Evolutionary conservation across 2,113 vertebrate genomes (phyloP).

Genomic region (Catharus bicknelli): DNA sequence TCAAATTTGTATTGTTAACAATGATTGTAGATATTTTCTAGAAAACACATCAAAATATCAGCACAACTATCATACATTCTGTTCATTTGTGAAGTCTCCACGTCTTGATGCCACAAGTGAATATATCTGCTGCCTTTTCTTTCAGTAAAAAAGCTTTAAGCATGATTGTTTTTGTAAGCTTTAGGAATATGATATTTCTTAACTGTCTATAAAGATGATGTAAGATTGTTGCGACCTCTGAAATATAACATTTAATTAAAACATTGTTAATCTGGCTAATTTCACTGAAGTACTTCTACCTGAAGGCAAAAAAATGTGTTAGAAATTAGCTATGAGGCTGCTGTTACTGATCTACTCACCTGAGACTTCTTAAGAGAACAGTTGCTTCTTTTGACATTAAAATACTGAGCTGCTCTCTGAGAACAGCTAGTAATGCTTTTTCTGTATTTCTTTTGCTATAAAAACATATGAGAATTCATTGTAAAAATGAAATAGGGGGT

Average conservation of each 20-base stretch:
- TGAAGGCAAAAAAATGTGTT: not conserved
- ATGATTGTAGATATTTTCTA: not conserved
- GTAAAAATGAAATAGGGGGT: not conserved
- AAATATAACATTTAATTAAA: constrained; percentile 4
- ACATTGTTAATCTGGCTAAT: not conserved
- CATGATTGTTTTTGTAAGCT: not conserved
- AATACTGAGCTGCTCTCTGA: not conserved
- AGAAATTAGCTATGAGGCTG: not conserved
- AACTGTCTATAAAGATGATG: not conserved
- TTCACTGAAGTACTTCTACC: not conserved
- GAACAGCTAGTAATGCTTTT: not conserved
- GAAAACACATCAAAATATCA: not conserved
- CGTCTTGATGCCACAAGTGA: not conserved
- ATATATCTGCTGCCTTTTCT: not conserved
- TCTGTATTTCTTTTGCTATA: not conserved
- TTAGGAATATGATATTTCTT: not conserved
- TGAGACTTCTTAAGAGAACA: not conserved
- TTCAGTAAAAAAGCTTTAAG: not conserved
- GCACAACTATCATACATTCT: not conserved
- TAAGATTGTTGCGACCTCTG: not conserved
- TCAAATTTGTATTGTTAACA: not conserved
- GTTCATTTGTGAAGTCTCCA: not conserved
- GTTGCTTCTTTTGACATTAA: not conserved
- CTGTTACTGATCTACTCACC: not conserved
- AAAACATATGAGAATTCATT: not conserved